Evolutionary conservation across 2,797 vertebrate genomes (phyloP).

Genomic region (Rhinogobio ventralis): DNA sequence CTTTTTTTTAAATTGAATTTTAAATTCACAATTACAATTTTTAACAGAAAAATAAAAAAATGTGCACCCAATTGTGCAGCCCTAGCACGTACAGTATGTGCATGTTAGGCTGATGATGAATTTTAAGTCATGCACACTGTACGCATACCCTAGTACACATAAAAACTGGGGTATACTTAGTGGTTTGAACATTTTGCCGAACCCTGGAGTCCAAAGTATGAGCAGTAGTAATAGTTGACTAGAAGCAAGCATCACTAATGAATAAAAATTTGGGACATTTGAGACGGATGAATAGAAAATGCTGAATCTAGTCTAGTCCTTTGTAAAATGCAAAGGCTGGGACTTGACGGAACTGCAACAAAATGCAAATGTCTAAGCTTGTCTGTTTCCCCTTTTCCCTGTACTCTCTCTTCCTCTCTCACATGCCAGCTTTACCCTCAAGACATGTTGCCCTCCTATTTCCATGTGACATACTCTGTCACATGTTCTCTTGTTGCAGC

Average conservation of each 20-base stretch:
- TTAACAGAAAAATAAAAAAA: too few species aligned
- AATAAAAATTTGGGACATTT: constrained; percentile 20
- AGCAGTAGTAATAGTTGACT: not conserved
- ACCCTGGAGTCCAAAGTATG: not conserved
- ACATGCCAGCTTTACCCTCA: constrained; percentile 17
- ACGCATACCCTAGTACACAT: too few species aligned
- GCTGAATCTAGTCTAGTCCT: constrained; percentile 40
- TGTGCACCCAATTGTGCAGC: too few species aligned
- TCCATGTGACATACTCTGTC: constrained; percentile 40
- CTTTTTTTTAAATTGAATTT: too few species aligned
- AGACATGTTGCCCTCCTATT: constrained; percentile 12
- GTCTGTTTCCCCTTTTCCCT: not conserved
- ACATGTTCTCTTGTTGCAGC: constrained; percentile 12
- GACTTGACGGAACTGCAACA: not conserved
- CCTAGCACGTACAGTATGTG: too few species aligned
- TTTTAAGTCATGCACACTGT: too few species aligned
- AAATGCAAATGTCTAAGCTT: constrained; percentile 11
- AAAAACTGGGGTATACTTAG: not conserved
- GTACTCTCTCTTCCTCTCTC: constrained; percentile 15
- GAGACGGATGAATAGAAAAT: constrained; percentile 28
- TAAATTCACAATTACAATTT: too few species aligned
- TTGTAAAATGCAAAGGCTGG: constrained; percentile 8
- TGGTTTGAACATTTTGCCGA: not conserved
- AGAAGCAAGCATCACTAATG: not conserved
- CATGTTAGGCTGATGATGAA: too few species aligned